Evolutionary conservation across 2,113 vertebrate genomes (phyloP).

Genomic region (Lethenteron camtschaticum): DNA sequence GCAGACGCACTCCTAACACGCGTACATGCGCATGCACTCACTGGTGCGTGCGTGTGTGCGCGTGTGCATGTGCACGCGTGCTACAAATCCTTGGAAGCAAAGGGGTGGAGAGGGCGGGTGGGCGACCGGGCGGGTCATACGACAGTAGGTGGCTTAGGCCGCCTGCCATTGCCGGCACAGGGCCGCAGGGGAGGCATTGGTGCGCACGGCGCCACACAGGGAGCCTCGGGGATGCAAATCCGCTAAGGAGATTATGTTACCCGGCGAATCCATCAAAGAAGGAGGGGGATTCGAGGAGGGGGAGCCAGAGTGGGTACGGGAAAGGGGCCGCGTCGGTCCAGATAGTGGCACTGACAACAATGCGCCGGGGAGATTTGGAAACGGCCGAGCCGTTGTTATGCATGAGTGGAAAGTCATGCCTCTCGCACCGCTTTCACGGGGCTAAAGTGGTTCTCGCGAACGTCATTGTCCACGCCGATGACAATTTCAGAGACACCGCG

Average conservation of each 20-base stretch:
- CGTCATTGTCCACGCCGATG: conserved; percentile 2
- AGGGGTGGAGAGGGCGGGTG: too few species aligned
- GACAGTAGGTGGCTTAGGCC: too few species aligned
- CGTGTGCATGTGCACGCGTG: too few species aligned
- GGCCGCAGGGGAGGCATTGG: too few species aligned
- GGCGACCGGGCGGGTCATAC: too few species aligned
- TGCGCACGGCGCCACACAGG: not conserved
- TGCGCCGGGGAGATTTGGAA: not conserved
- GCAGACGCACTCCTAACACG: too few species aligned
- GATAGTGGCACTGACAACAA: not conserved
- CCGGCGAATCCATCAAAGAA: not conserved
- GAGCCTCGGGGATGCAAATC: conserved; percentile 4
- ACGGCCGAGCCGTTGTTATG: not conserved
- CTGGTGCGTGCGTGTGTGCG: too few species aligned
- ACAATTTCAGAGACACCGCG: not conserved
- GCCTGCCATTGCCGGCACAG: too few species aligned
- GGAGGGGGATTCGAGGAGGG: not conserved
- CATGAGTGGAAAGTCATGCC: conserved; percentile 2
- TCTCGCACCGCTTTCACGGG: not conserved
- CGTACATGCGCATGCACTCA: too few species aligned
- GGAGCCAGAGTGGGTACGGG: not conserved
- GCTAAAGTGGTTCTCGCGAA: conserved; percentile 4
- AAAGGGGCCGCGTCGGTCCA: too few species aligned
- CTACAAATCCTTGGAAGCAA: too few species aligned
- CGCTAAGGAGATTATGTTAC: conserved; percentile 3